phyloP scores from a whole-genome alignment of 2,113 vertebrate species.

The Triplophysa siluroides region DNA sequence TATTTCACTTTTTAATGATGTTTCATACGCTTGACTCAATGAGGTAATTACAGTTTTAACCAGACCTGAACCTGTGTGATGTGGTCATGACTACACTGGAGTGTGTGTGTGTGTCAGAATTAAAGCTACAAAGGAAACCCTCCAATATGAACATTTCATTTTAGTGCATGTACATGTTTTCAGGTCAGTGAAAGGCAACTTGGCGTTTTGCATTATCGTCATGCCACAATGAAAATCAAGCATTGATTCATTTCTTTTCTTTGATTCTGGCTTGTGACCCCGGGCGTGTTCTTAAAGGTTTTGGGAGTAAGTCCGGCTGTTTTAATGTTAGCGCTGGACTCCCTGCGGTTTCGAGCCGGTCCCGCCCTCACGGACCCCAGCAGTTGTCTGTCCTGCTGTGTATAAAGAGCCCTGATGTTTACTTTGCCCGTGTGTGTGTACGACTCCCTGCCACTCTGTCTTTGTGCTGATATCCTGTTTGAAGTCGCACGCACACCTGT shows the following conservation, averaged over 20 bases:
- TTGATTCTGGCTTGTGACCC: too few species aligned
- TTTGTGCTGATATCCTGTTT: slow-evolving; percentile 34
- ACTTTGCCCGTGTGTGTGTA: slow-evolving; percentile 29
- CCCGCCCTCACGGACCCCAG: slow-evolving; percentile 27
- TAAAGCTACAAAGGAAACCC: too few species aligned
- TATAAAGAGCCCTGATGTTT: slow-evolving; percentile 45
- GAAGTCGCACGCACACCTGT: slow-evolving; percentile 20
- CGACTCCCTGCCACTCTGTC: slow-evolving; percentile 16
- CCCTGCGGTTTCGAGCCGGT: slow-evolving; percentile 28
- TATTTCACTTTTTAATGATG: not conserved
- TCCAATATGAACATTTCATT: too few species aligned
- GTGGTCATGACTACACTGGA: not conserved
- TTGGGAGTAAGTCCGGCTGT: not conserved
- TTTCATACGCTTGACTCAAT: not conserved
- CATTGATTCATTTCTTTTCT: too few species aligned
- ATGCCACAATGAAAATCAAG: too few species aligned
- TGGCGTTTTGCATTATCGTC: too few species aligned
- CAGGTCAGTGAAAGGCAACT: too few species aligned
- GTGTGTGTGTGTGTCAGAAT: not conserved
- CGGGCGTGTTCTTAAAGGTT: not conserved
- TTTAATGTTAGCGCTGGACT: slow-evolving; percentile 11
- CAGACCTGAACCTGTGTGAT: not conserved
- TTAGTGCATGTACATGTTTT: too few species aligned
- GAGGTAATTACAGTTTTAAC: slow-evolving; percentile 20
- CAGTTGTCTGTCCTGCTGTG: slow-evolving; percentile 49